A percentile compares a stretch with the other conserved stretches of the same genome.
Evolutionary conservation across 2,888 invertebrate species (phyloP).

Genomic region (Lasius fuliginosus): DNA sequence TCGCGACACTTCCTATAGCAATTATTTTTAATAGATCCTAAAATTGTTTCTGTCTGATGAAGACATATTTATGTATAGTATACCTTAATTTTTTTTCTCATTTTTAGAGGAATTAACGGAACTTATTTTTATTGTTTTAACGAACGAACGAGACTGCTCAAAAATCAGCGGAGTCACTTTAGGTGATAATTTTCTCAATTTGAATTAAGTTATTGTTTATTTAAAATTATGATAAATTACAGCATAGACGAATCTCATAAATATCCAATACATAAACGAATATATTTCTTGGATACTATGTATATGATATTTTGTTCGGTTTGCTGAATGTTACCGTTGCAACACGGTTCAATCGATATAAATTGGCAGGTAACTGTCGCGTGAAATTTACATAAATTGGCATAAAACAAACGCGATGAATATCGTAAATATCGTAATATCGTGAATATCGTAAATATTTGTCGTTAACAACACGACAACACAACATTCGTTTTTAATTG

Average conservation of each 20-base stretch:
- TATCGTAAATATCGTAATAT: constrained; percentile 52
- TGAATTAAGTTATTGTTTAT: neutral
- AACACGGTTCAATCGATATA: constrained; percentile 36
- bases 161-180: neutral
- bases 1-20: neutral
- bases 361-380: constrained; percentile 48
- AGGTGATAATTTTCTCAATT: neutral
- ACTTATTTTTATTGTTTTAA: neutral
- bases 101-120: neutral
- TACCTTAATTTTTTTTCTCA: neutral
- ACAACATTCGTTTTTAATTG: constrained; percentile 46
- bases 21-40: neutral
- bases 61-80: neutral
- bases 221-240: constrained; percentile 9
- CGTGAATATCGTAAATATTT: constrained; percentile 51
- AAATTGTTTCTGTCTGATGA: neutral
- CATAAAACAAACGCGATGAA: constrained; percentile 42
- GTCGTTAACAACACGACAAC: constrained; percentile 20
- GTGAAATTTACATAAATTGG: constrained; percentile 35
- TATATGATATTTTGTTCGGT: neutral
- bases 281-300: constrained; percentile 17
- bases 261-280: neutral
- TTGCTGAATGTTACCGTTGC: constrained; percentile 16
- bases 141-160: neutral
- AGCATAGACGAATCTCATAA: neutral